Conservation (phyloP, 2,113 vertebrate species). For the Syngnathus scovelli region DNA sequence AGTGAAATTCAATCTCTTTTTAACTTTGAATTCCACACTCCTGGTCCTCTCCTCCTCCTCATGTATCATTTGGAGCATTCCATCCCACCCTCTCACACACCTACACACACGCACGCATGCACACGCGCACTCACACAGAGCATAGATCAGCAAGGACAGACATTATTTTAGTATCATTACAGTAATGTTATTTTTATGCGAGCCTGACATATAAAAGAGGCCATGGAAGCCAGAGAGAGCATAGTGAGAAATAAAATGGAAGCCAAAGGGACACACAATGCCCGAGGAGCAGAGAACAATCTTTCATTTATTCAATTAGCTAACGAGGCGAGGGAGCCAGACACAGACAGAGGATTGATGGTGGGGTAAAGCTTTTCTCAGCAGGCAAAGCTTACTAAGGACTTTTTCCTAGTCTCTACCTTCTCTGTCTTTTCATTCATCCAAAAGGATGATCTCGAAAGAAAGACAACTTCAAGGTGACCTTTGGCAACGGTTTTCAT, state of each 20-base stretch:
- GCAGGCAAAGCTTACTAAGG: slow-evolving; percentile 66
- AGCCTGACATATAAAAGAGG: slow-evolving; percentile 32
- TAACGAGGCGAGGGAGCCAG: slow-evolving; percentile 68
- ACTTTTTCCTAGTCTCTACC: slow-evolving; percentile 47
- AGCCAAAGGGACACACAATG: slow-evolving; percentile 32
- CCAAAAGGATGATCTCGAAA: slow-evolving; percentile 26
- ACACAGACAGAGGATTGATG: slow-evolving; percentile 63
- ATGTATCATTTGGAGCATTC: too few species aligned
- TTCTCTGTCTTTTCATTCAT: slow-evolving; percentile 25
- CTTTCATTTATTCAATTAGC: slow-evolving; percentile 81
- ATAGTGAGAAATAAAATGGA: slow-evolving; percentile 10
- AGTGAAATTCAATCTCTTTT: too few species aligned
- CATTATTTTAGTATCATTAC: slow-evolving; percentile 39
- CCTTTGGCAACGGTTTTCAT: slow-evolving; percentile 25
- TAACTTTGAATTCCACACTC: too few species aligned
- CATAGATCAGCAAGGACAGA: slow-evolving; percentile 24
- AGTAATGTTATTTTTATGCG: slow-evolving; percentile 49
- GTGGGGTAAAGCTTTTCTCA: slow-evolving; percentile 59
- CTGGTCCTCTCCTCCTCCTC: too few species aligned
- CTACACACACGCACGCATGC: not conserved
- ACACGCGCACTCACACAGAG: slow-evolving; percentile 15
- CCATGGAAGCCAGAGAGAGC: slow-evolving; percentile 13
- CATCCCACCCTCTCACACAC: too few species aligned
- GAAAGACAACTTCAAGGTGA: slow-evolving; percentile 25
- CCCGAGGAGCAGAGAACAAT: slow-evolving; percentile 72